Conservation (phyloP, 2,797 vertebrate species). For the Pipistrellus kuhlii region DNA sequence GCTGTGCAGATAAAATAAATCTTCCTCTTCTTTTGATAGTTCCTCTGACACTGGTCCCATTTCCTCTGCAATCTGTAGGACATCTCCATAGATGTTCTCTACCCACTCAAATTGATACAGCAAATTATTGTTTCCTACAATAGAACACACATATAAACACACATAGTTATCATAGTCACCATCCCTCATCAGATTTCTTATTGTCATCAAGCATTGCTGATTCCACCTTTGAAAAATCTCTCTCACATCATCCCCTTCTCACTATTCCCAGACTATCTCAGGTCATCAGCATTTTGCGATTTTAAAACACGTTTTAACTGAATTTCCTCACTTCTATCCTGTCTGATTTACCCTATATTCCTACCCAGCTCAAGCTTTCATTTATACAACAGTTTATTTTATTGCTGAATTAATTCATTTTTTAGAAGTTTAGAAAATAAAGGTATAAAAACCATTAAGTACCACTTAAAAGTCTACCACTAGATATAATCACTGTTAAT, state of each 20-base stretch:
- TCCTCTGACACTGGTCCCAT: background rate
- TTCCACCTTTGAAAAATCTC: background rate
- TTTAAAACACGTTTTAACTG: background rate
- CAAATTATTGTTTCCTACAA: background rate
- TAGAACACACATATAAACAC: background rate
- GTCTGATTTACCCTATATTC: slow-evolving; percentile 16
- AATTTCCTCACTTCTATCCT: background rate
- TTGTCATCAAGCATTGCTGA: background rate
- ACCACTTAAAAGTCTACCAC: background rate
- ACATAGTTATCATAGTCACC: background rate
- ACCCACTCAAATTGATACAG: background rate
- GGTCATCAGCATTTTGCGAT: background rate
- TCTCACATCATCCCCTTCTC: background rate
- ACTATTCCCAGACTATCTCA: background rate
- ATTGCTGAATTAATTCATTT: background rate
- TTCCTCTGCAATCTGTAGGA: background rate
- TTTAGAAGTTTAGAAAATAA: slow-evolving; percentile 46
- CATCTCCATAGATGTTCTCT: background rate
- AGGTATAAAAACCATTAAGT: slow-evolving; percentile 2
- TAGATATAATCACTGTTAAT: background rate
- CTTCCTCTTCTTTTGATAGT: background rate
- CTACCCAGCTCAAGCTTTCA: background rate
- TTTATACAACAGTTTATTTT: slow-evolving; percentile 26
- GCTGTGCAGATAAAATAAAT: slow-evolving; percentile 9
- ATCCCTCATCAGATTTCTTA: background rate